A percentile compares a stretch with the other conserved stretches of the same genome.
Conservation (phyloP, 2,113 vertebrate genomes). For the Nestor notabilis region DNA sequence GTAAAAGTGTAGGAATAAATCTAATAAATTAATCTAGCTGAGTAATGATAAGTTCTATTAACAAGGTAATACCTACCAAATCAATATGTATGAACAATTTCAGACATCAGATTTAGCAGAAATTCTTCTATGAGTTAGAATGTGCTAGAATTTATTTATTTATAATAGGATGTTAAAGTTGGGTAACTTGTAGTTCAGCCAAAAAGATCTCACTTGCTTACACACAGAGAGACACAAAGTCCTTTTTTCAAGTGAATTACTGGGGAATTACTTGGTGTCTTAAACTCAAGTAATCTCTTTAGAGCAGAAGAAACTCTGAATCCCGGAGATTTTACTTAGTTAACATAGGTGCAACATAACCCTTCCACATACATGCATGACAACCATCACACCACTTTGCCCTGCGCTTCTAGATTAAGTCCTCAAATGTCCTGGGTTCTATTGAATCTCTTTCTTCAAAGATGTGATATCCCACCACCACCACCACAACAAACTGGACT, state of each 20-base stretch:
- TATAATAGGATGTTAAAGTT: background rate
- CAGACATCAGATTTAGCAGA: background rate
- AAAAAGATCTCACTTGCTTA: background rate
- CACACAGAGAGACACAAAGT: background rate
- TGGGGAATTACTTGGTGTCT: background rate
- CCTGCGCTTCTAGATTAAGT: background rate
- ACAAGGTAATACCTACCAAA: background rate
- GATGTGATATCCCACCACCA: background rate
- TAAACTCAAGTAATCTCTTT: background rate
- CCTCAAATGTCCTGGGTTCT: background rate
- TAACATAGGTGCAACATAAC: background rate
- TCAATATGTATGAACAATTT: background rate
- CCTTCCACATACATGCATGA: background rate
- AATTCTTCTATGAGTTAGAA: background rate
- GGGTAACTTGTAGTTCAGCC: background rate
- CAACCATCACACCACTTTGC: background rate
- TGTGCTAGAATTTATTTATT: background rate
- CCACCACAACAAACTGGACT: background rate
- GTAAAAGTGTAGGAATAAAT: slow-evolving; percentile 32
- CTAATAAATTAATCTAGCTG: slow-evolving; percentile 42
- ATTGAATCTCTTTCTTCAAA: background rate
- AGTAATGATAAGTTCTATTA: slow-evolving; percentile 45
- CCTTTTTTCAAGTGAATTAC: background rate
- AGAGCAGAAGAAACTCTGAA: background rate
- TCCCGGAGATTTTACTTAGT: background rate